These are phyloP conservation scores for Aplocera efformata DNA, from an alignment of 2,888 invertebrate species.

Conservation along the genomic window DNA sequence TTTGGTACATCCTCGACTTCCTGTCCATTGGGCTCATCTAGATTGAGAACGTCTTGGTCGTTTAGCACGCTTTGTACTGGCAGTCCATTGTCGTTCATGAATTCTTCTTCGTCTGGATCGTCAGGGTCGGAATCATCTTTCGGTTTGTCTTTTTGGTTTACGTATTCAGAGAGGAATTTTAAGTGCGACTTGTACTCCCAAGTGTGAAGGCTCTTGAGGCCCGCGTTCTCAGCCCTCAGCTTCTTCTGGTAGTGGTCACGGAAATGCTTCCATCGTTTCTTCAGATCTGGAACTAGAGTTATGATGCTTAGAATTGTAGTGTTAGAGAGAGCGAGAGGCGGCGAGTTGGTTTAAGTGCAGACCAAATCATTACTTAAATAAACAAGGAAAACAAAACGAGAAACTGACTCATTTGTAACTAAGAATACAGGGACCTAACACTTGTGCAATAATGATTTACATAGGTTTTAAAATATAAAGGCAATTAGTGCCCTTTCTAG, in stretches of 20 bases:
- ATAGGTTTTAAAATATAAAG: no score
- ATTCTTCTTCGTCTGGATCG: slow-evolving; percentile 1
- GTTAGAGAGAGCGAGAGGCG: no score
- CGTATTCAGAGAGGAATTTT: slow-evolving; percentile 14
- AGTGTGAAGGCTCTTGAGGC: slow-evolving; percentile 4
- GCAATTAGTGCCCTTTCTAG: no score
- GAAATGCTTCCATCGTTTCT: slow-evolving; percentile 23
- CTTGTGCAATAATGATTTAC: no score
- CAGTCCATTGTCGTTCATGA: slow-evolving; percentile 1
- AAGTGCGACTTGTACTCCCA: slow-evolving; percentile 19
- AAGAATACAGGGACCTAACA: no score
- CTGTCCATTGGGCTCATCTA: slow-evolving; percentile 2
- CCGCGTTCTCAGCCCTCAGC: slow-evolving; percentile 2
- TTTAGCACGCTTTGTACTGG: slow-evolving; percentile 6
- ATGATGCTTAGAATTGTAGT: not conserved
- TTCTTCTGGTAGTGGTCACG: slow-evolving; percentile 22
- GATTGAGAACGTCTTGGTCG: not conserved
- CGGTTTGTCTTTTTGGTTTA: slow-evolving; percentile 3
- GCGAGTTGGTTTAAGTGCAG: no score
- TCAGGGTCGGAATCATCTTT: slow-evolving; percentile 9
- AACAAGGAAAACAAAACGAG: no score
- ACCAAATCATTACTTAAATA: no score
- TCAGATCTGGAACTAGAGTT: slow-evolving; percentile 13
- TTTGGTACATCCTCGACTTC: slow-evolving; percentile 1
- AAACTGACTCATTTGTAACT: no score